Conservation (phyloP, 2,797 vertebrate genomes). For the Melopsittacus undulatus region DNA sequence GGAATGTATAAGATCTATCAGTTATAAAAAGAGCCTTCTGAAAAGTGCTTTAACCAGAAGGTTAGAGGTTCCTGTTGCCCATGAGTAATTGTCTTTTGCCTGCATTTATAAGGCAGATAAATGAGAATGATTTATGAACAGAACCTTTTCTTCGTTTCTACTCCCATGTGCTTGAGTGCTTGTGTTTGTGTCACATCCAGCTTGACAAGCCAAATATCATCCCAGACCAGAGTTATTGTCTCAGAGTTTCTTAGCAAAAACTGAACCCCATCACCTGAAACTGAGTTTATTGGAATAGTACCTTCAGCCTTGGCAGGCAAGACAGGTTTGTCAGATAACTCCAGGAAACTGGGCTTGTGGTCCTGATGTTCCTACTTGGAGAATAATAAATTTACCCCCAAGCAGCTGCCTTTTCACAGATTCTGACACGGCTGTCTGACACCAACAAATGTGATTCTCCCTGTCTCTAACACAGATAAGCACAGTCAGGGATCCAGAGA, state of each 20-base stretch:
- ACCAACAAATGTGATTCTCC: background rate
- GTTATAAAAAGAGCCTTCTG: background rate
- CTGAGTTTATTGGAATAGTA: background rate
- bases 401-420: background rate
- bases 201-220: background rate
- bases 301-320: background rate
- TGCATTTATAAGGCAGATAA: background rate
- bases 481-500: background rate
- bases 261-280: background rate
- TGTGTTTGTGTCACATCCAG: rapidly evolving
- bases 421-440: background rate
- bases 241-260: background rate
- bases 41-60: background rate
- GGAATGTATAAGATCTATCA: background rate
- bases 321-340: background rate
- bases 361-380: background rate
- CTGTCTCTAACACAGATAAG: background rate
- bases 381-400: background rate
- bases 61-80: background rate
- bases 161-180: background rate
- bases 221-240: background rate
- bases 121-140: background rate
- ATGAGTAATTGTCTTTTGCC: background rate
- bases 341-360: background rate
- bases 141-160: background rate